A percentile compares a stretch with the other conserved stretches of the same genome.
These are phyloP conservation scores for Polylopha cassiicola DNA, from an alignment of 2,888 invertebrate genomes.

Conservation along the genomic window DNA sequence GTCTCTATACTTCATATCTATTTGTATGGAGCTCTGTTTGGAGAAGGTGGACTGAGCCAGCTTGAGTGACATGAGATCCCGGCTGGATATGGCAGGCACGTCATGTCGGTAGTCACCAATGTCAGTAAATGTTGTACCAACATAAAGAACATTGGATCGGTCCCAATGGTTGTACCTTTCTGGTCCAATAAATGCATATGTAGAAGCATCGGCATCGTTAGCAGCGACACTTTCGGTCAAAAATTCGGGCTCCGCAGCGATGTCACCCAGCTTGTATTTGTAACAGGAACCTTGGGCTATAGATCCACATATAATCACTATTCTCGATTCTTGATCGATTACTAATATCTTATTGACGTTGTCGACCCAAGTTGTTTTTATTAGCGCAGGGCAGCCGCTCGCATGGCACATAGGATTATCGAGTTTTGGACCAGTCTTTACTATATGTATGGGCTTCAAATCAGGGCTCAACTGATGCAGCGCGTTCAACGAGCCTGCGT, in stretches of 20 bases:
- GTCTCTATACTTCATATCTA: slow-evolving; percentile 95
- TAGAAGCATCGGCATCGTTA: slow-evolving; percentile 92
- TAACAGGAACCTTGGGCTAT: slow-evolving; percentile 92
- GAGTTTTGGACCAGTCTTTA: slow-evolving; percentile 90
- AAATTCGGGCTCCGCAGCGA: slow-evolving; percentile 85
- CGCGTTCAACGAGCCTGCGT: slow-evolving; percentile 91
- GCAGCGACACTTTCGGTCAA: slow-evolving; percentile 91
- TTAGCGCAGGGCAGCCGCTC: slow-evolving; percentile 84
- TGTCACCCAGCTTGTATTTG: slow-evolving; percentile 88
- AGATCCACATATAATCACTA: slow-evolving; percentile 92
- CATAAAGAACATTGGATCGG: slow-evolving; percentile 90
- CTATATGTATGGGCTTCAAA: slow-evolving; percentile 84
- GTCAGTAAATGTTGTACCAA: slow-evolving; percentile 95
- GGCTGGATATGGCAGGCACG: slow-evolving; percentile 93
- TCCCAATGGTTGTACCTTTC: slow-evolving; percentile 91
- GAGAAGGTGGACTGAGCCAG: slow-evolving; percentile 90
- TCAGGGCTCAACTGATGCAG: slow-evolving; percentile 89
- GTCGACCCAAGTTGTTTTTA: slow-evolving; percentile 82
- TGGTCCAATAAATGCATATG: slow-evolving; percentile 94
- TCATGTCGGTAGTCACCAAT: slow-evolving; percentile 94
- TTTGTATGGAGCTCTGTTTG: slow-evolving; percentile 90
- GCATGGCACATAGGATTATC: slow-evolving; percentile 95
- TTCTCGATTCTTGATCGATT: slow-evolving; percentile 86
- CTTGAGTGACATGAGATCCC: slow-evolving; percentile 87
- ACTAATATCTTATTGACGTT: slow-evolving; percentile 95